phyloP scores from a whole-genome alignment of 2,888 invertebrate species.

The Phengaris arion region DNA sequence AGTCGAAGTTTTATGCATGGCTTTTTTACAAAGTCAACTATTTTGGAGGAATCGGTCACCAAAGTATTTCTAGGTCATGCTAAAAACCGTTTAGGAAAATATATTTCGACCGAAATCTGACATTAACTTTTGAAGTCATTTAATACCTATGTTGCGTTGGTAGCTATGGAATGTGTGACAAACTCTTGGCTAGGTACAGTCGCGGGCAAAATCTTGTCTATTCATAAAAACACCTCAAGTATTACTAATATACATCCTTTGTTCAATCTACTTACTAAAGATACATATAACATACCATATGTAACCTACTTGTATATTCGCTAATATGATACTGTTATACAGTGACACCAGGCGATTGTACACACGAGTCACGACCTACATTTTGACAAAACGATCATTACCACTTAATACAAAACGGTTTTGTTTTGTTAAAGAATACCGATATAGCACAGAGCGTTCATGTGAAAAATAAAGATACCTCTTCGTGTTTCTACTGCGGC shows the following conservation, averaged over 20 bases:
- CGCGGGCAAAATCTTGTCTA: no score
- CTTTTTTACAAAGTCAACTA: no score
- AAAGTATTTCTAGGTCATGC: no score
- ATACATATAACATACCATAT: slow-evolving; percentile 32
- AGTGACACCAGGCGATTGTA: slow-evolving; percentile 25
- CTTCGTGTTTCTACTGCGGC: no score
- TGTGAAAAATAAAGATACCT: neutral
- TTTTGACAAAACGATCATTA: slow-evolving; percentile 17
- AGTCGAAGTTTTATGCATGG: no score
- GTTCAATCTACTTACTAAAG: neutral
- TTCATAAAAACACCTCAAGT: neutral
- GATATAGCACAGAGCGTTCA: neutral
- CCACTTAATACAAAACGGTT: slow-evolving; percentile 21
- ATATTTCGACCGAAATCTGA: no score
- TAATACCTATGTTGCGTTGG: no score
- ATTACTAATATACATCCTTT: slow-evolving; percentile 7
- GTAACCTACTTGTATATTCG: slow-evolving; percentile 39
- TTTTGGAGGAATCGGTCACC: no score
- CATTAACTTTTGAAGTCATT: no score
- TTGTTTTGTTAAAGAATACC: neutral
- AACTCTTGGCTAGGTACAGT: no score
- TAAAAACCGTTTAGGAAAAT: no score
- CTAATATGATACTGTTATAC: slow-evolving; percentile 19
- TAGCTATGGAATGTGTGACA: no score
- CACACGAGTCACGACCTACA: slow-evolving; percentile 20